Conservation (phyloP, 1,140 invertebrate species). For the Hyphantria cunea region DNA sequence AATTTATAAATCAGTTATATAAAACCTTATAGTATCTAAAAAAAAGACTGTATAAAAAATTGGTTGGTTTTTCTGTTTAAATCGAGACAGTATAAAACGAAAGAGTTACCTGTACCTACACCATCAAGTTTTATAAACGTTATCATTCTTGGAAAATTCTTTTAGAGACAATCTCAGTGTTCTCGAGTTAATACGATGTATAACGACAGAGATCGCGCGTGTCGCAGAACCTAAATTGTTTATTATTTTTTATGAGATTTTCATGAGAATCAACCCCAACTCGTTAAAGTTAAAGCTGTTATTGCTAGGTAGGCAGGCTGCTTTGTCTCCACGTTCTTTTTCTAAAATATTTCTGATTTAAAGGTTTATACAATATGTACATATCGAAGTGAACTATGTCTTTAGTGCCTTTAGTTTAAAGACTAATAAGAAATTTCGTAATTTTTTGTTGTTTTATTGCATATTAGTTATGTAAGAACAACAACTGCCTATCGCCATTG, state of each 20-base stretch:
- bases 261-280: slow-evolving; percentile 51
- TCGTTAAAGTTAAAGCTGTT: slow-evolving; percentile 43
- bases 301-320: not conserved
- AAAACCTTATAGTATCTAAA: too few relatives aligned
- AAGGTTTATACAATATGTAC: too few relatives aligned
- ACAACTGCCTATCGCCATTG: too few relatives aligned
- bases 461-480: too few relatives aligned
- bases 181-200: slow-evolving; percentile 56
- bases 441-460: too few relatives aligned
- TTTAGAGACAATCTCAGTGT: slow-evolving; percentile 27
- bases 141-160: slow-evolving; percentile 8
- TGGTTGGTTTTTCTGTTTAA: not conserved
- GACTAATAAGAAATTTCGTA: too few relatives aligned
- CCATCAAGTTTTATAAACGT: slow-evolving; percentile 10
- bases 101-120: slow-evolving; percentile 4
- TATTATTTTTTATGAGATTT: slow-evolving; percentile 79
- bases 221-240: slow-evolving; percentile 78
- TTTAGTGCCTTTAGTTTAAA: too few relatives aligned
- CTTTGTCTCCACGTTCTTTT: not conserved
- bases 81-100: not conserved
- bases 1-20: too few relatives aligned
- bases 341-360: not conserved
- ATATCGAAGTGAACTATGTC: too few relatives aligned
- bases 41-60: too few relatives aligned
- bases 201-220: slow-evolving; percentile 64